Evolutionary conservation across 2,113 vertebrate species (phyloP).

Genomic region (Oncorhynchus masou): DNA sequence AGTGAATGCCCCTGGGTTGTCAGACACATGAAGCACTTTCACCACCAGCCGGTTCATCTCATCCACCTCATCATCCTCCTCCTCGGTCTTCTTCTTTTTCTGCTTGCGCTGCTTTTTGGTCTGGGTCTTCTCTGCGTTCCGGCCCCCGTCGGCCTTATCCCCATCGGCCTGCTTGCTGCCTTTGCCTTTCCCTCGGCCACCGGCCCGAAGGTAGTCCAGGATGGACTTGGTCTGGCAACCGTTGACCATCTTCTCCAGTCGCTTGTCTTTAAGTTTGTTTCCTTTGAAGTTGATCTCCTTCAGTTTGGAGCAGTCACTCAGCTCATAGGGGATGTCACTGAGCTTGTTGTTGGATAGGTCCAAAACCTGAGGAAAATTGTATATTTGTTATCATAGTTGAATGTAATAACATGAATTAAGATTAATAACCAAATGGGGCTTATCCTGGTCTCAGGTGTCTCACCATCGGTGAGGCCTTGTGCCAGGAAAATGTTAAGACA

Average conservation of each 20-base stretch:
- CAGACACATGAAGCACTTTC: conserved; percentile 82
- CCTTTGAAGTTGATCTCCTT: conserved; percentile 93
- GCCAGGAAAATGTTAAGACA: not conserved
- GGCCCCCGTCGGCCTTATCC: conserved; percentile 55
- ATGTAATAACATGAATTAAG: no score
- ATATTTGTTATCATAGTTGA: not conserved
- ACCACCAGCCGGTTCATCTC: conserved; percentile 80
- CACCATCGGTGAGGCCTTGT: no score
- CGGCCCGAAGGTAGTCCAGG: conserved; percentile 84
- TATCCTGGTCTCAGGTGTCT: no score
- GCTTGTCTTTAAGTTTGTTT: conserved; percentile 88
- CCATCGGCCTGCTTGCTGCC: conserved; percentile 53
- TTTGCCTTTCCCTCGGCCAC: conserved; percentile 75
- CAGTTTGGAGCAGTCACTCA: conserved; percentile 88
- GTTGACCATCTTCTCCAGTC: conserved; percentile 96
- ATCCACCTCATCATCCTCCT: conserved; percentile 66
- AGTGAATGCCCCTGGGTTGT: conserved; percentile 61
- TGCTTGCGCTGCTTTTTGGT: conserved; percentile 76
- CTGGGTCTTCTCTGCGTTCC: conserved; percentile 72
- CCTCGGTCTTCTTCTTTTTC: conserved; percentile 69
- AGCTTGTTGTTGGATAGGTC: conserved; percentile 90
- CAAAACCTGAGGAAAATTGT: conserved; percentile 70
- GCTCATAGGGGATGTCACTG: conserved; percentile 78
- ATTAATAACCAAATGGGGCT: no score
- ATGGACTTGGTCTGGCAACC: conserved; percentile 90